Percentiles rank a stretch among this genome's conserved stretches.
phyloP scores from a whole-genome alignment of 2,113 vertebrate genomes.

The Corythoichthys intestinalis region DNA sequence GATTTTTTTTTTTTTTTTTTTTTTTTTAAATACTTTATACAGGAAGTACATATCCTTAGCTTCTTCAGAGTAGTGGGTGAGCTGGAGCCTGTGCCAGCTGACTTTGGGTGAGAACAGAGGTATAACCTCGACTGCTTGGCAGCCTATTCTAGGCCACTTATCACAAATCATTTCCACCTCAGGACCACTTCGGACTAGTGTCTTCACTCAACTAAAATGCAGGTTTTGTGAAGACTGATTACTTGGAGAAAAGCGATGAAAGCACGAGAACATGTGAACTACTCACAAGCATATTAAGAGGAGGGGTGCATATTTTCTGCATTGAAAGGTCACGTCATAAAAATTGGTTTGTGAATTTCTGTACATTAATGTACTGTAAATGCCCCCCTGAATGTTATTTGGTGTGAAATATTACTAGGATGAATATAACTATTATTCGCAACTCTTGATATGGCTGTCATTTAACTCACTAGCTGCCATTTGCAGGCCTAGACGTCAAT shows the following conservation, averaged over 20 bases:
- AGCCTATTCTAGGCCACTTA: background rate
- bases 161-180: background rate
- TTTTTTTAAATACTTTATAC: background rate
- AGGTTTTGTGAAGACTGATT: background rate
- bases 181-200: background rate
- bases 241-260: too few relatives aligned
- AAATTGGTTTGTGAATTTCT: too few relatives aligned
- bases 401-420: too few relatives aligned
- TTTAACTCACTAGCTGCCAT: too few relatives aligned
- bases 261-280: background rate
- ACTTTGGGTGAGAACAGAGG: background rate
- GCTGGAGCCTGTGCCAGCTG: background rate
- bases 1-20: background rate
- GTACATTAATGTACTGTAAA: too few relatives aligned
- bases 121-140: background rate
- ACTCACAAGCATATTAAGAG: background rate
- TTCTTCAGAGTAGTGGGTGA: background rate
- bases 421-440: too few relatives aligned
- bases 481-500: too few relatives aligned
- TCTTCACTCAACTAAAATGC: background rate
- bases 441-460: too few relatives aligned
- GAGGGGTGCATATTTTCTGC: too few relatives aligned
- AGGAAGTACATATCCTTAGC: background rate
- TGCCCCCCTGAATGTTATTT: too few relatives aligned
- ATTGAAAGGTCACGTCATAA: too few relatives aligned